phyloP scores from a whole-genome alignment of 2,888 invertebrate species.

The Calameuta idolon region DNA sequence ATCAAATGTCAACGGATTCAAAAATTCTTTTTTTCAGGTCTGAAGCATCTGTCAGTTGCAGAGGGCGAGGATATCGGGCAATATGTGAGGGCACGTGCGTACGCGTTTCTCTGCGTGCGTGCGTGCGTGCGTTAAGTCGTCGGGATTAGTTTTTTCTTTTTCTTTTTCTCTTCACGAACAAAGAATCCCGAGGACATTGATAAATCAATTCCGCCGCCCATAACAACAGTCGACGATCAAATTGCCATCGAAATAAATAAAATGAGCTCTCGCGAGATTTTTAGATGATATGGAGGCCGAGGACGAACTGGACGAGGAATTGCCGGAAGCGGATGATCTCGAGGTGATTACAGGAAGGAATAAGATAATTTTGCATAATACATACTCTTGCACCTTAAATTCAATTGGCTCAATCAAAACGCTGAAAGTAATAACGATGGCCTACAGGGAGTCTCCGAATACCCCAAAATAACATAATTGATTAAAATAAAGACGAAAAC shows the following conservation, averaged over 20 bases:
- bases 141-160: background rate
- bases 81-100: background rate
- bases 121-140: background rate
- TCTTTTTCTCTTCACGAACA: background rate
- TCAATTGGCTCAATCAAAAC: background rate
- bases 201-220: background rate
- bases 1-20: background rate
- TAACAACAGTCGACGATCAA: background rate
- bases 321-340: constrained; percentile 51
- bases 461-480: background rate
- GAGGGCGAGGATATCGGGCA: background rate
- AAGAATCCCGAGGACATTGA: background rate
- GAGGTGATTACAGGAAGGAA: constrained; percentile 39
- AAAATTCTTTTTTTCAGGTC: background rate
- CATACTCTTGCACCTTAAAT: background rate
- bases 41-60: background rate
- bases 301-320: constrained; percentile 62
- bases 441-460: background rate
- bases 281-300: constrained; percentile 64
- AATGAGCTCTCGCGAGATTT: constrained; percentile 24
- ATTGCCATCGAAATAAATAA: constrained; percentile 15
- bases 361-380: background rate
- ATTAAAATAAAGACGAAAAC: background rate
- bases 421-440: background rate
- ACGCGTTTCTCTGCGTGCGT: background rate